Evolutionary conservation across 1,140 invertebrate species (phyloP).

Genomic region (Cydia splendana): DNA sequence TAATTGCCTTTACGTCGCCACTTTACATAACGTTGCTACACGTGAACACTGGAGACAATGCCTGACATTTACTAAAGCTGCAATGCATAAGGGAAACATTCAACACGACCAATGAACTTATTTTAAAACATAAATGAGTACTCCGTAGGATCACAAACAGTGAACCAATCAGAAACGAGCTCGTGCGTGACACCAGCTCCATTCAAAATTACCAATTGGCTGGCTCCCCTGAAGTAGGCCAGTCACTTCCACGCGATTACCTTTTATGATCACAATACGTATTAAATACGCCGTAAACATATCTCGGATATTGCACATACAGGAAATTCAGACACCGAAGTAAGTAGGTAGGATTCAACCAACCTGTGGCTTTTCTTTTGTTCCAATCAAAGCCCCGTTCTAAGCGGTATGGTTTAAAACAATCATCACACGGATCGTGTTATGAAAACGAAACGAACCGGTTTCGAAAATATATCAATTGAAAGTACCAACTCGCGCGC

Average conservation of each 20-base stretch:
- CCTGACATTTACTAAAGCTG: constrained; percentile 20
- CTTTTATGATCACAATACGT: constrained; percentile 37
- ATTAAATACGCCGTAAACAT: constrained; percentile 16
- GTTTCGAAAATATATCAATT: constrained; percentile 76
- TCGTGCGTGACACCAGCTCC: constrained; percentile 42
- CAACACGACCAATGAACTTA: constrained; percentile 8
- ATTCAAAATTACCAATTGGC: constrained; percentile 65
- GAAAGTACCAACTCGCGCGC: constrained; percentile 59
- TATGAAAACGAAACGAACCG: constrained; percentile 71
- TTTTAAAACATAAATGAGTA: background rate
- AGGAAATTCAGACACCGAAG: constrained; percentile 5
- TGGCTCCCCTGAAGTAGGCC: constrained; percentile 54
- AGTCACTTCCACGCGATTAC: constrained; percentile 42
- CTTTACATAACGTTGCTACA: constrained; percentile 16
- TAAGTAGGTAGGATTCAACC: background rate
- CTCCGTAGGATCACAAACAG: background rate
- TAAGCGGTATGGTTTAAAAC: constrained; percentile 27
- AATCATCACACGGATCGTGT: constrained; percentile 55
- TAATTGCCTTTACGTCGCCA: constrained; percentile 28
- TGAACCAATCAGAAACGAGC: background rate
- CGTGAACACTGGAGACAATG: constrained; percentile 19
- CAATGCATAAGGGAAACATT: background rate
- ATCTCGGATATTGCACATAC: background rate
- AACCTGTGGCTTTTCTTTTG: constrained; percentile 6
- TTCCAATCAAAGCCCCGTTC: background rate